phyloP scores from a whole-genome alignment of 2,888 invertebrate species.

The Idaea dimidiata region DNA sequence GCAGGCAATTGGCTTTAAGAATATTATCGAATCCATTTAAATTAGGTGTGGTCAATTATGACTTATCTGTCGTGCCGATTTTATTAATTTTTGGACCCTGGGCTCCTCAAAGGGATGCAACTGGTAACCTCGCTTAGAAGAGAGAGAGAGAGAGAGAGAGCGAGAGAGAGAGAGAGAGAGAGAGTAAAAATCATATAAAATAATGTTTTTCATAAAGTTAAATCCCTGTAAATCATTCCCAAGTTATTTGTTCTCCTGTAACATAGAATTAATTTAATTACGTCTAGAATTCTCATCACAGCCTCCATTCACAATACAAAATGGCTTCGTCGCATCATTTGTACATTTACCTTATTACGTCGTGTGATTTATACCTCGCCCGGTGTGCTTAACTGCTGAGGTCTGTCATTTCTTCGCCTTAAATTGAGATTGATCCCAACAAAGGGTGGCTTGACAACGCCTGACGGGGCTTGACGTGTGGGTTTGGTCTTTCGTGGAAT shows the following conservation, averaged over 20 bases:
- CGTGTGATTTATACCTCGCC: slow-evolving; percentile 74
- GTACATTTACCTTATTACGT: slow-evolving; percentile 74
- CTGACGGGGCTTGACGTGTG: slow-evolving; percentile 24
- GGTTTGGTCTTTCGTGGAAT: slow-evolving; percentile 51
- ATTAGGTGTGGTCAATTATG: no score
- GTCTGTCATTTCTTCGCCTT: slow-evolving; percentile 76
- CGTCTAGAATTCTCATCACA: slow-evolving; percentile 14
- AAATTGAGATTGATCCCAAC: slow-evolving; percentile 78
- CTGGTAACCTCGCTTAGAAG: no score
- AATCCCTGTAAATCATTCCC: not conserved
- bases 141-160: no score
- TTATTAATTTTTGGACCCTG: no score
- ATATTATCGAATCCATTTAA: no score
- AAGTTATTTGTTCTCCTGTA: not conserved
- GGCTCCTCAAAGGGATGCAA: no score
- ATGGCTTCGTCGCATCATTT: slow-evolving; percentile 57
- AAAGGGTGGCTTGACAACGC: slow-evolving; percentile 55
- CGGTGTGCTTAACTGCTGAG: slow-evolving; percentile 78
- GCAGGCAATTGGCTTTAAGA: no score
- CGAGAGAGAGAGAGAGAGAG: no score
- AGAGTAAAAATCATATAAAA: not conserved
- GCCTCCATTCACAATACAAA: slow-evolving; percentile 23
- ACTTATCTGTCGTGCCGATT: no score
- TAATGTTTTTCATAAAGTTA: not conserved
- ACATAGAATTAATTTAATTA: slow-evolving; percentile 2